Evolutionary conservation across 1,140 invertebrate species (phyloP).

Genomic region (Drosophila dunni): DNA sequence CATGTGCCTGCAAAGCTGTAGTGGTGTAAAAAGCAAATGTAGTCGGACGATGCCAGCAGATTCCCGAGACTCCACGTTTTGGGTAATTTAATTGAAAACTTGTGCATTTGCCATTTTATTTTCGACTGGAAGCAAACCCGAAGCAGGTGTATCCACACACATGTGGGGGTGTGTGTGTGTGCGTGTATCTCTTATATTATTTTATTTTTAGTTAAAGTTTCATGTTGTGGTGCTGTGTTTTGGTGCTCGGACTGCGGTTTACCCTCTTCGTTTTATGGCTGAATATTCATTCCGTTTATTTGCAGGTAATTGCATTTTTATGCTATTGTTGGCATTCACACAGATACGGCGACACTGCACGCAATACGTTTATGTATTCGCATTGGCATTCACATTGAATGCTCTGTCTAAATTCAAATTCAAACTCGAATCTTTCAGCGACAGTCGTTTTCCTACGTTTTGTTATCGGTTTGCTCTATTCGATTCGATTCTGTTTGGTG

Average conservation of each 20-base stretch:
- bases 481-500: not conserved
- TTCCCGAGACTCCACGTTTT: conserved; percentile 31
- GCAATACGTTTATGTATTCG: not conserved
- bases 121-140: conserved; percentile 11
- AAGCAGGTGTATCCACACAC: not conserved
- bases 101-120: conserved; percentile 72
- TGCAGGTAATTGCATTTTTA: conserved; percentile 78
- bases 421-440: not conserved
- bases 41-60: conserved; percentile 43
- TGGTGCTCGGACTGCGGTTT: conserved; percentile 53
- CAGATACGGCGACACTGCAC: conserved; percentile 43
- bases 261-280: conserved; percentile 57
- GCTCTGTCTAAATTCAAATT: conserved; percentile 4
- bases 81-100: conserved; percentile 81
- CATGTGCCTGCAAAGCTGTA: not conserved
- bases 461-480: conserved; percentile 1
- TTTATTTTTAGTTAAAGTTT: conserved; percentile 75
- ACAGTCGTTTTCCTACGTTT: not conserved
- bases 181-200: conserved; percentile 22
- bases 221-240: conserved; percentile 45
- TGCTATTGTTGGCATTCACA: conserved; percentile 58
- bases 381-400: conserved; percentile 1
- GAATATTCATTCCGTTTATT: conserved; percentile 61
- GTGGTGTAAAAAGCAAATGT: conserved; percentile 21
- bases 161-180: conserved; percentile 6